phyloP scores from a whole-genome alignment of 2,113 vertebrate species.

The Daboia siamensis region DNA sequence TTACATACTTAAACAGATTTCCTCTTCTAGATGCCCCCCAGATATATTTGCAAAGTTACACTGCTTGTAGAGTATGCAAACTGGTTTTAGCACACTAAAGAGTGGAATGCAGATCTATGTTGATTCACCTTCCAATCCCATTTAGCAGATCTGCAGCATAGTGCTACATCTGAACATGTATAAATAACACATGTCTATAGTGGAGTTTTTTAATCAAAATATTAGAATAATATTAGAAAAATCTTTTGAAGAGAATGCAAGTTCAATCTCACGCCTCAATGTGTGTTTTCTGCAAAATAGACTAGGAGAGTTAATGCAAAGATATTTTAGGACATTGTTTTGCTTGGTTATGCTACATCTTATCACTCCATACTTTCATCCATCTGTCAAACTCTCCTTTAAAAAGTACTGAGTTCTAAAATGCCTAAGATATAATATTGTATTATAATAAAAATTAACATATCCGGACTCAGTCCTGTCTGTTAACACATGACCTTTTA shows the following conservation, averaged over 20 bases:
- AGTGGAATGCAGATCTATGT: not conserved
- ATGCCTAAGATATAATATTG: not conserved
- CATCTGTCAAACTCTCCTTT: not conserved
- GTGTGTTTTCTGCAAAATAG: not conserved
- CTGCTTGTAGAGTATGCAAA: not conserved
- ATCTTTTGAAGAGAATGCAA: not conserved
- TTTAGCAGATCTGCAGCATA: not conserved
- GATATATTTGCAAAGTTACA: not conserved
- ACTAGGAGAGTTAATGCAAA: not conserved
- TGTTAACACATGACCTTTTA: not conserved
- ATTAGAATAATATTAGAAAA: not conserved
- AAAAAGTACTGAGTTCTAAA: not conserved
- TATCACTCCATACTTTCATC: not conserved
- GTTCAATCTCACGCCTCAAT: not conserved
- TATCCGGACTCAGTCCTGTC: not conserved
- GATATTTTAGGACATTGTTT: not conserved
- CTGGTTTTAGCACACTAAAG: not conserved
- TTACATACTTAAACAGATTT: not conserved
- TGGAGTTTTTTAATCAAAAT: not conserved
- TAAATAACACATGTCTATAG: not conserved
- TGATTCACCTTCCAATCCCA: not conserved
- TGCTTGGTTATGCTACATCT: too few species aligned
- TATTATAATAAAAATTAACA: not conserved
- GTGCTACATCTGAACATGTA: not conserved
- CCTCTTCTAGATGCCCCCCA: not conserved